Evolutionary conservation across 2,797 vertebrate genomes (phyloP).

Genomic region (Enteromius anoplus): DNA sequence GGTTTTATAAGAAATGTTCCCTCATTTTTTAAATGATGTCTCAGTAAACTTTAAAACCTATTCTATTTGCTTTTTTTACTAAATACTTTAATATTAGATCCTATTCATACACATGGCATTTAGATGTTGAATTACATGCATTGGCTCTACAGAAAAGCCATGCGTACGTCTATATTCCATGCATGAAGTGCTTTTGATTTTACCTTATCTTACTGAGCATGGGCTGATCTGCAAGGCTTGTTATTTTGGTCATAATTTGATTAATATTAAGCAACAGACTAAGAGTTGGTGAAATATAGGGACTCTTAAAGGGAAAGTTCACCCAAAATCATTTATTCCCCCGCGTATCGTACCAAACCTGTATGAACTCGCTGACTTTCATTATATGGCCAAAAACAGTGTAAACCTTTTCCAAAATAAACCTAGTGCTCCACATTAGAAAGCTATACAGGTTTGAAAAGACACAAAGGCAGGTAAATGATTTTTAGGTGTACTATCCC

Average conservation of each 20-base stretch:
- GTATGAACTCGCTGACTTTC: neutral
- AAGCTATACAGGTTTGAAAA: neutral
- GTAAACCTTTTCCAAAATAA: neutral
- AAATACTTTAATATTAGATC: neutral
- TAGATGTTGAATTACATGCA: slow-evolving; percentile 1
- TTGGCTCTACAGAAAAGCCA: neutral
- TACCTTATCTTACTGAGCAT: slow-evolving; percentile 14
- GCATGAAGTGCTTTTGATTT: neutral
- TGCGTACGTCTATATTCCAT: neutral
- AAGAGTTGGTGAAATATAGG: neutral
- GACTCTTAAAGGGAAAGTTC: slow-evolving; percentile 5
- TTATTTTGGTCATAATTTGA: slow-evolving; percentile 12
- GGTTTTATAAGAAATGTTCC: slow-evolving; percentile 9
- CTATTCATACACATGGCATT: slow-evolving; percentile 4
- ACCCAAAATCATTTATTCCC: neutral
- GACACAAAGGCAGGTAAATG: neutral
- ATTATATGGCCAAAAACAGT: neutral
- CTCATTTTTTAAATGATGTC: slow-evolving; percentile 10
- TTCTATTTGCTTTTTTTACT: neutral
- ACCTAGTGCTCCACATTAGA: neutral
- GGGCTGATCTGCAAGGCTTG: slow-evolving; percentile 16
- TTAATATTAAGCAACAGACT: slow-evolving; percentile 29
- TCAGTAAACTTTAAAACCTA: slow-evolving; percentile 14
- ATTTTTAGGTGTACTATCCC: neutral
- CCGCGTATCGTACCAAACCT: slow-evolving; percentile 7